Base-by-base conservation (phyloP, 2,113 vertebrate genomes). In the Urocolius indicus region DNA sequence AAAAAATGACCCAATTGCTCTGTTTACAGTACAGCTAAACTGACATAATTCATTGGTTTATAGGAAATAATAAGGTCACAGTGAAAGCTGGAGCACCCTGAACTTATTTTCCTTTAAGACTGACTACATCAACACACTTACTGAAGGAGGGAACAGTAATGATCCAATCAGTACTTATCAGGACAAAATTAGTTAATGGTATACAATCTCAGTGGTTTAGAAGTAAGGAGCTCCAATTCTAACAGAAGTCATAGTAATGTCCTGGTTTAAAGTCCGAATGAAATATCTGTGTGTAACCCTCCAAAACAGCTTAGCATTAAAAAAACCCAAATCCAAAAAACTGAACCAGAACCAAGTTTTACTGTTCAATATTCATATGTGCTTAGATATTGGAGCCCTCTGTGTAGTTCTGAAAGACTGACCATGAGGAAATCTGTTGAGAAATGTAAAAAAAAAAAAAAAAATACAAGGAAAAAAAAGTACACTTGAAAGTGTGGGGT, bases 161-260 rank as follows among this genome's bases (percentile, higher is more conserved):
- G 91, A 94, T 62, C 67, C 69, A 77, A 49, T 69, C 83, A 91
- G 66, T 81, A 36, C 74, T 91, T 95, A 93, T 38, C 51, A 61
- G 74, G 80, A 88, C 85, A 89, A 93, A 91, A 94, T 94, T 66
- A 73, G 92, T 94, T 94, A 89, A 73, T 65, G 61, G 86, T 74
- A 81, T 7, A 78, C 73, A 87, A 87, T 85, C 55, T 61, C 71
- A 38, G 30, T 61, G 78, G 58, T 92, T 94, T 96, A 93, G 89
- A 89, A 92, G 66, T 32, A 92, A 89, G 43, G 85, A 90, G 68
- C 75, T 92, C 85, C 79, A 62, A 73, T 77, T 93, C 82, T 51
- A 84, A 71, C 73, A 82, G 24, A 95, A 94, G 79, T 87, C 80
- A 85, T 68, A 48, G 83, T 95, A 95, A 95, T 92, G 52, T 79